phyloP scores from a whole-genome alignment of 2,888 invertebrate species.

The Drosophila basisetae region DNA sequence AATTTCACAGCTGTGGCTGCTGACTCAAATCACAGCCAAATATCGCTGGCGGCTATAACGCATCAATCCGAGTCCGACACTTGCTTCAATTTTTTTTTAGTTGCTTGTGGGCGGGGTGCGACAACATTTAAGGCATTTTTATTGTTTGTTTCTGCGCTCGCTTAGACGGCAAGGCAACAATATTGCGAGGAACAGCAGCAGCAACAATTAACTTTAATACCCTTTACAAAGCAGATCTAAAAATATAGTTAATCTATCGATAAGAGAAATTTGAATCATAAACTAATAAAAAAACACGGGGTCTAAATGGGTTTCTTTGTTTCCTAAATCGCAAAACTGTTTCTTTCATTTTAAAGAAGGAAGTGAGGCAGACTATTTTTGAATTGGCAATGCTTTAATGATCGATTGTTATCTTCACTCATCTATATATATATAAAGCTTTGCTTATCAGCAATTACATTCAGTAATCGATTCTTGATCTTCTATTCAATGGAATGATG shows the following conservation, averaged over 20 bases:
- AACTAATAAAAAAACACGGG: not conserved
- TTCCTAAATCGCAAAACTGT: not conserved
- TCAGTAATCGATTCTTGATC: not conserved
- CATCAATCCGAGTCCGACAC: slow-evolving; percentile 63
- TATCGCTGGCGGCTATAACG: slow-evolving; percentile 53
- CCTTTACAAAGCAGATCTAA: slow-evolving; percentile 3
- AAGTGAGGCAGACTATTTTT: not conserved
- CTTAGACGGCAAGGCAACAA: slow-evolving; percentile 16
- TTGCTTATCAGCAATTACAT: not conserved
- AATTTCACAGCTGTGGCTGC: slow-evolving; percentile 48
- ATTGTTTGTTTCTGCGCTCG: slow-evolving; percentile 22
- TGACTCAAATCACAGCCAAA: slow-evolving; percentile 60
- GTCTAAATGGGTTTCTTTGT: not conserved
- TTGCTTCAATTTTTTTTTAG: slow-evolving; percentile 46
- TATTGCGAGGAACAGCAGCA: not conserved
- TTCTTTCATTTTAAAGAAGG: not conserved
- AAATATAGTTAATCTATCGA: not conserved
- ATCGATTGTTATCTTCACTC: not conserved
- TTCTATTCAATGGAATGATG: not conserved
- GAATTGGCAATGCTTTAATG: not conserved
- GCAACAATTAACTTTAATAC: slow-evolving; percentile 8
- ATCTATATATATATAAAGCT: not conserved
- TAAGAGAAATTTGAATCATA: not conserved
- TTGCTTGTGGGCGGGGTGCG: slow-evolving; percentile 45
- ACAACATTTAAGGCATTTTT: slow-evolving; percentile 63